phyloP scores from a whole-genome alignment of 1,140 invertebrate species.

The Hermatobates lingyangjiaoensis region DNA sequence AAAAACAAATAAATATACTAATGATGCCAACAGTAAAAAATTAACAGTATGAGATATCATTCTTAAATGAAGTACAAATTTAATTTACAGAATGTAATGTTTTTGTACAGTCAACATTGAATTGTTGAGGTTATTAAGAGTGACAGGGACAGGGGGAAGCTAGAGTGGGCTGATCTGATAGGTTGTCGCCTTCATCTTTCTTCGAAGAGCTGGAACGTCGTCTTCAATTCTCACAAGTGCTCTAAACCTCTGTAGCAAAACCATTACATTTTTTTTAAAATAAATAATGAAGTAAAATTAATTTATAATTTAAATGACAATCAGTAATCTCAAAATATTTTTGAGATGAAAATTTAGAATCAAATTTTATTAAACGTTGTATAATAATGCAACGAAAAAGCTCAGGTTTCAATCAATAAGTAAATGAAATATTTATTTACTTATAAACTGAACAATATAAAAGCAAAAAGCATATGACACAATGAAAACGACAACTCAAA shows the following conservation, averaged over 20 bases:
- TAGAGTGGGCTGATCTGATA: conserved; percentile 14
- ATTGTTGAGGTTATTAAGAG: no score
- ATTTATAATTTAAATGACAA: not conserved
- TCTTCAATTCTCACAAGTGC: conserved; percentile 62
- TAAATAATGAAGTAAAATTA: not conserved
- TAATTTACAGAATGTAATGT: no score
- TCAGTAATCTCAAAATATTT: not conserved
- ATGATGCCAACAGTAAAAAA: no score
- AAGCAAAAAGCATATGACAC: no score
- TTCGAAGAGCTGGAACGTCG: conserved; percentile 47
- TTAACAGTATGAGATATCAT: no score
- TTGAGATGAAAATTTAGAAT: not conserved
- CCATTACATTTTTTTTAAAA: not conserved
- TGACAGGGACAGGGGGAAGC: no score
- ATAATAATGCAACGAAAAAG: not conserved
- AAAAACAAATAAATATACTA: no score
- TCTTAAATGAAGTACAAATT: no score
- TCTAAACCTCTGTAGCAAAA: conserved; percentile 49
- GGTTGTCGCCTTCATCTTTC: conserved; percentile 47
- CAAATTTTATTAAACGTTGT: not conserved
- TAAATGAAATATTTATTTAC: not conserved
- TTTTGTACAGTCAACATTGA: no score
- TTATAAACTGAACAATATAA: no score
- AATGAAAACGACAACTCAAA: no score
- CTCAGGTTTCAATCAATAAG: not conserved